Conservation (phyloP, 2,888 invertebrate species). For the Epinotia ramella region DNA sequence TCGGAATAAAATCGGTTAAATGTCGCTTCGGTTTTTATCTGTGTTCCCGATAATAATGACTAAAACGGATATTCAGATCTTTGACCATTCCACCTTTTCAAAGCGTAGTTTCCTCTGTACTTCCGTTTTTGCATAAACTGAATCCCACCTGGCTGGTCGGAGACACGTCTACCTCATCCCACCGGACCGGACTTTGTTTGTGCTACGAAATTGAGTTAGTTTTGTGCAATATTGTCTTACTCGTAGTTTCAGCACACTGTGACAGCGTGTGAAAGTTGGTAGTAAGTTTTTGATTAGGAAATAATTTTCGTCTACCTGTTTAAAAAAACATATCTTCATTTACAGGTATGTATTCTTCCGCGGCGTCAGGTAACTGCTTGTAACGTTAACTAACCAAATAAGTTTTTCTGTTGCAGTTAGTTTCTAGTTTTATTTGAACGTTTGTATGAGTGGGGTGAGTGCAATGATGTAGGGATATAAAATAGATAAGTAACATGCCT, state of each 20-base stretch:
- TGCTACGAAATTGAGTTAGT: constrained; percentile 40
- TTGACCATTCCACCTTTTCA: constrained; percentile 3
- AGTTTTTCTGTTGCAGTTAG: too few species aligned
- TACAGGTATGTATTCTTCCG: too few species aligned
- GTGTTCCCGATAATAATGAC: too few species aligned
- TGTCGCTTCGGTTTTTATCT: too few species aligned
- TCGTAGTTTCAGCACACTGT: constrained; percentile 35
- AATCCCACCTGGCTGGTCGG: constrained; percentile 45
- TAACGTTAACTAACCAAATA: too few species aligned
- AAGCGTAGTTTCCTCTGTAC: constrained; percentile 11
- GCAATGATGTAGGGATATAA: too few species aligned
- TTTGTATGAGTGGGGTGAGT: too few species aligned
- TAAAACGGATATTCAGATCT: background rate
- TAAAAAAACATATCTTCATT: too few species aligned
- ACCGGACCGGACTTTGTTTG: constrained; percentile 34
- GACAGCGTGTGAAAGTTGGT: constrained; percentile 6
- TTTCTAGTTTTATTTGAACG: too few species aligned
- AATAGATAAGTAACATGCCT: too few species aligned
- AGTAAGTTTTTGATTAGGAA: background rate
- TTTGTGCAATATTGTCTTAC: constrained; percentile 39
- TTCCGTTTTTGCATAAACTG: constrained; percentile 45
- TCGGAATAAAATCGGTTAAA: too few species aligned
- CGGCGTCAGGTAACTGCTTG: too few species aligned
- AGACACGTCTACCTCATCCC: constrained; percentile 47
- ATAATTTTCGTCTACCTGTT: background rate